Base-by-base conservation (phyloP, 2,797 vertebrate species). In the Cuniculus paca region DNA sequence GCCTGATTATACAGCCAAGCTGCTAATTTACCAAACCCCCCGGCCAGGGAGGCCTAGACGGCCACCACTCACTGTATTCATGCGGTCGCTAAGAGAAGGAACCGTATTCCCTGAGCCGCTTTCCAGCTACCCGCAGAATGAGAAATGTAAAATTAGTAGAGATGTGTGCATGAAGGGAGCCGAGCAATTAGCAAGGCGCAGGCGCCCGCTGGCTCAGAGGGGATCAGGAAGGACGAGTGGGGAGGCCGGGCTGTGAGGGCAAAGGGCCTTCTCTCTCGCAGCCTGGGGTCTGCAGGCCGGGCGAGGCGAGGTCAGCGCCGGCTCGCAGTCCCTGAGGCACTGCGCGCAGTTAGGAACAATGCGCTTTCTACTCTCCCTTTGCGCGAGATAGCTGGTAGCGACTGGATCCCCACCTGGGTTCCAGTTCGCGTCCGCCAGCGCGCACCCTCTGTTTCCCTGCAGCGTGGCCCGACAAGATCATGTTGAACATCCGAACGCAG, bases 111-210 rank as follows among this genome's bases (percentile, higher is more conserved):
- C 99, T 97, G 98, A 99, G 99, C 99, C 99, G 98, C 97, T 99
- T 98, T 98, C 98, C 98, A 99, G 98, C 98, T 99, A 99, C 99
- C 99, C 98, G 98, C 98, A 98, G 99, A 99, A 99, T 99, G 99
- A 99, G 99, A 99, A 99, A 99, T 99, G 99, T 99, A 99, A 99
- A 99, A 99, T 99, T 99, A 99, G 99, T 98, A 99, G 98, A 99
- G 99, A 99, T 99, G 99, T 99, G 99, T 98, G 99, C 98, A 99
- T 99, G 99, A 99, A 99, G 99, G 98, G 99, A 98, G 98, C 97
- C 97, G 97, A 99, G 99, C 99, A 99, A 99, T 99, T 99, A 99
- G 99, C 98, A 97, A 97, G 98, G 96, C 98, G 96, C 97, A 84
- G 97, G 97, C 95, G 97, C 97, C 98, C 97, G 99, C 97, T 96